Evolutionary conservation across 2,113 vertebrate species (phyloP).

Genomic region (Lepus timidus): DNA sequence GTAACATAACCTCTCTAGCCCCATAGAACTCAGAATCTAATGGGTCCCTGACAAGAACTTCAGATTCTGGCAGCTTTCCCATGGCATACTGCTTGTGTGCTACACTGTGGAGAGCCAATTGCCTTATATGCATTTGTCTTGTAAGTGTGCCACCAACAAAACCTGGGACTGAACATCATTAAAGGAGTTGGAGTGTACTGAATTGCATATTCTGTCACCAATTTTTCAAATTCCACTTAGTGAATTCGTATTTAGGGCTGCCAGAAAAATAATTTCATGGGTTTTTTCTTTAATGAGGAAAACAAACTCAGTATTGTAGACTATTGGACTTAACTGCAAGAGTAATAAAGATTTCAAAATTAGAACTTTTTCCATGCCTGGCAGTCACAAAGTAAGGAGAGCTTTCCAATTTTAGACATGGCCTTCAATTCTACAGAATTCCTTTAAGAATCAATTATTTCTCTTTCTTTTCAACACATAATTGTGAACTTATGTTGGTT

Average conservation of each 20-base stretch:
- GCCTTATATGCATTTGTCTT: not conserved
- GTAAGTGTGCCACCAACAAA: not conserved
- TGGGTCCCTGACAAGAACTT: not conserved
- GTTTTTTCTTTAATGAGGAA: constrained; percentile 24
- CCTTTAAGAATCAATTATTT: constrained; percentile 28
- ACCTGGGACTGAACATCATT: not conserved
- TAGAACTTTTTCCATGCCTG: not conserved
- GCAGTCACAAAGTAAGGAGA: constrained; percentile 20
- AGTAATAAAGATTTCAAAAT: constrained; percentile 51
- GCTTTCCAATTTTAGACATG: not conserved
- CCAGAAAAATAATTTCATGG: constrained; percentile 52
- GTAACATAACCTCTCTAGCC: not conserved
- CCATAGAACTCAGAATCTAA: not conserved
- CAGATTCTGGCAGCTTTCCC: not conserved
- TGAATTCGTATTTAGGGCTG: constrained; percentile 15
- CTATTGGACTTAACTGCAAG: not conserved
- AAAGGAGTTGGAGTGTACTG: not conserved
- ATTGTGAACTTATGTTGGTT: constrained; percentile 3
- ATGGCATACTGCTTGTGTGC: not conserved
- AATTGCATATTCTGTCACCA: constrained; percentile 1
- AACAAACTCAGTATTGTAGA: not conserved
- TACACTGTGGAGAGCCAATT: not conserved
- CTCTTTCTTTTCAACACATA: not conserved
- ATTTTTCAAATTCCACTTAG: constrained; percentile 9
- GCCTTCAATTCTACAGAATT: constrained; percentile 31